A percentile compares a stretch with the other conserved stretches of the same genome.
These are phyloP conservation scores for Netelia fuscicornis DNA, from an alignment of 2,888 invertebrate species.

Conservation along the genomic window DNA sequence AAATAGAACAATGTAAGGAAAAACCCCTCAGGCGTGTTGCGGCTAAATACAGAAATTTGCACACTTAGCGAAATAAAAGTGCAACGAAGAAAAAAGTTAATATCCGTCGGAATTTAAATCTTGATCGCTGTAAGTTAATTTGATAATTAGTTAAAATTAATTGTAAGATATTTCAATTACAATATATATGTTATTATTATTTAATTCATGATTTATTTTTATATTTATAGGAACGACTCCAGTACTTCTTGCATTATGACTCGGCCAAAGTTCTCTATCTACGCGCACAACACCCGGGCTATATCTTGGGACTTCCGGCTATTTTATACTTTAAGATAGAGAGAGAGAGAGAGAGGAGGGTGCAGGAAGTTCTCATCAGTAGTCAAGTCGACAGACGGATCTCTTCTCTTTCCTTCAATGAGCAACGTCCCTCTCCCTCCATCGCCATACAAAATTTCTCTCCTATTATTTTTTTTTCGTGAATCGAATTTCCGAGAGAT, in stretches of 20 bases:
- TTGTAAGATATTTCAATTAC: too few species aligned
- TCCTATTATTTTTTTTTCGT: constrained; percentile 28
- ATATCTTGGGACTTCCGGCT: constrained; percentile 73
- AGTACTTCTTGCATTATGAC: constrained; percentile 16
- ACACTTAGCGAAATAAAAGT: constrained; percentile 17
- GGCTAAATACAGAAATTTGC: constrained; percentile 46
- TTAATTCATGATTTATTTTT: not conserved
- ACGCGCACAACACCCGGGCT: constrained; percentile 39
- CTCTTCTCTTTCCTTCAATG: constrained; percentile 61
- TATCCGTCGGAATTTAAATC: not conserved
- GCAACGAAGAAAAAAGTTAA: not conserved
- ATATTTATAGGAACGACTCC: constrained; percentile 30
- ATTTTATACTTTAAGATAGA: constrained; percentile 69
- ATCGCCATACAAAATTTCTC: constrained; percentile 3
- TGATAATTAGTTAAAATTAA: too few species aligned
- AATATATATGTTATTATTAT: too few species aligned
- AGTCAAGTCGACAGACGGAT: constrained; percentile 70
- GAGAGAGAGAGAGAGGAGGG: constrained; percentile 17
- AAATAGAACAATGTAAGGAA: constrained; percentile 54
- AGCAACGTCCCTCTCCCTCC: constrained; percentile 16
- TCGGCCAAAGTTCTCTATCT: constrained; percentile 39
- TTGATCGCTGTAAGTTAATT: not conserved
- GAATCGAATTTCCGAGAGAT: constrained; percentile 41
- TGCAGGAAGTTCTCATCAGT: constrained; percentile 76
- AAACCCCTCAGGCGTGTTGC: not conserved